Base-by-base conservation (phyloP, 2,888 invertebrate species). In the Eueremaeus valkanovi region DNA sequence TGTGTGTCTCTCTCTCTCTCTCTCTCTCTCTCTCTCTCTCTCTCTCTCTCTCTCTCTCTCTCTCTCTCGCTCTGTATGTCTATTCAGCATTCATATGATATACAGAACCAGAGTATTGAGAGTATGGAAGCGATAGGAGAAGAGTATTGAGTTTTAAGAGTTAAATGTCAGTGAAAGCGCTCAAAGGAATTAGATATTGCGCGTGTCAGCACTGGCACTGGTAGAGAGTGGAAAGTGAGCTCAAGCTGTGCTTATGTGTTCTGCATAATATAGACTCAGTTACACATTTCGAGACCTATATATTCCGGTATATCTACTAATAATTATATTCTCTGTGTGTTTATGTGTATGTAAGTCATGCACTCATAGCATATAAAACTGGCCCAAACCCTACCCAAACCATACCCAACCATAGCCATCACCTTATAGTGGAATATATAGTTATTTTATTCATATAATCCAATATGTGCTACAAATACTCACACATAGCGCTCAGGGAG, bases 261-360 rank as follows among this genome's bases (percentile, higher is more conserved):
- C 11, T 36, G 36, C 36, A 36, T 36, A 70, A 42, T 70, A 70
- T 70, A 70, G 70, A 70, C 70, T 70, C 70, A 70, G 70, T 70
- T 70, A 70, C 70, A 70, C 70, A 70, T 70, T 70, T 70, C 11
- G 24, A 70, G 29, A 70, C 70, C 70, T 70, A 70, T 70, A 36
- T 36, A 36, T 66, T 21, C 31, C 13, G 63, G 63, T 16, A 36
- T 13, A 33, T 66, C 36, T 66, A 5, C 9, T 36, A 13, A n/a
- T 21, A 33, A 66, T 27, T 21, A 58, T 66, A 36, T 33, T 61
- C 16, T 61, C 16, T 55, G 24, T 55, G 58, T 58, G 16, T 13
- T 58, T 58, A 55, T 51, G 8, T 24, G 24, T 21, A 21, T 51
- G 21, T 55, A 55, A 24, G 24, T 21, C 45, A 42, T 42, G 45